Evolutionary conservation across 2,888 invertebrate genomes (phyloP), one percentile per base, ranked within the genome.

Genomic region (Cerastoderma edule): DNA sequence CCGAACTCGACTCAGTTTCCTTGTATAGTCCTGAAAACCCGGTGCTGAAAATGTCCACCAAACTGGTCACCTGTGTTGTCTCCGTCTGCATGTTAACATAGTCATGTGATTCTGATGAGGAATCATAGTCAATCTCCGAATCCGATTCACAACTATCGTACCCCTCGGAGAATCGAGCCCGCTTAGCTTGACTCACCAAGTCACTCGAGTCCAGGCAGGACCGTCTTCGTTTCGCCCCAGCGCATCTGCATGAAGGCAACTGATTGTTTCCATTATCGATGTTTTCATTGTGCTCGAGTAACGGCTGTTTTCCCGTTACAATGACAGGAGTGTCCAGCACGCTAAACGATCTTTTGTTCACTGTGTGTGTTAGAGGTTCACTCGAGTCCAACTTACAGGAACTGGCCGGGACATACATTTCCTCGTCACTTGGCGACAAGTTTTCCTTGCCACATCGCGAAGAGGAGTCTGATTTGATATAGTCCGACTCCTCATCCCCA

Each of bases 41-140:
- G 0, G 87, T 71, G 80, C 85, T 90, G 75, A 92, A 92, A 75
- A 90, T 89, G 74, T 80, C 87, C 57, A 91, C 91, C 24, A 92
- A 75, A 70, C 83, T 89, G 8, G 87, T 83, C 35, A 92, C 89
- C 67, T 91, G 91, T 27, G 86, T 63, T 0, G 87, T 78, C 46
- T 89, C 89, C 0, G 88, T 83, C 50, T 89, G 89, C 88, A 89
- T 88, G 24, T 68, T 80, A 70, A 86, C 85, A 39, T 66, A 60
- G 44, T 74, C 68, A 70, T 70, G 65, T 48, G 60, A 33, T 35
- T 70, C 63, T 0, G 16, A 1, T 6, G 60, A 35, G 32, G 10
- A 44, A 56, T 74, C 68, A 33, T 67, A 70, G 65, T 82, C 80
- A 68, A 66, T 70, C 28, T 80, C 77, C 39, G 44, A 69, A 10